phyloP scores from a whole-genome alignment of 2,888 invertebrate genomes.

The Tetrapedia diversipes region DNA sequence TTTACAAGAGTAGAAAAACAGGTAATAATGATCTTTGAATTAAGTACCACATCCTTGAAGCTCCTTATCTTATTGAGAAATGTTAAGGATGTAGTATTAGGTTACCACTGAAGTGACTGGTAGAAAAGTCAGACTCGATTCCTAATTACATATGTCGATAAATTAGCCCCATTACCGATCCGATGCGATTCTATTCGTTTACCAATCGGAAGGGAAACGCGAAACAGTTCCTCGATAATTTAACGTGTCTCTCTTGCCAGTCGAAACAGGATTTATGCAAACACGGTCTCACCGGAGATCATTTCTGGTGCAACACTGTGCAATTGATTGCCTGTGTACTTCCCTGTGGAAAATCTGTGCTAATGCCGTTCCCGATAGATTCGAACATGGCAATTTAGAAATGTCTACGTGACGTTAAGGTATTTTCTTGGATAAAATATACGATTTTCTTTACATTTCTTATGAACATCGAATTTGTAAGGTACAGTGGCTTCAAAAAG shows the following conservation, averaged over 20 bases:
- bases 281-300: slow-evolving; percentile 19
- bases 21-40: no score
- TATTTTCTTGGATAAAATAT: no score
- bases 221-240: slow-evolving; percentile 25
- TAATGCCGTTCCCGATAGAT: slow-evolving; percentile 7
- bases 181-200: not conserved
- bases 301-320: slow-evolving; percentile 27
- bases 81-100: no score
- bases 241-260: not conserved
- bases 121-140: no score
- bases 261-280: slow-evolving; percentile 29
- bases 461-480: no score
- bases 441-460: no score
- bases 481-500: no score
- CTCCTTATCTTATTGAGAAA: no score
- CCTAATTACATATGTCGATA: not conserved
- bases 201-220: not conserved
- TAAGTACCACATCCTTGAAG: no score
- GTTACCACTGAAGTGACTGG: no score
- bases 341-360: slow-evolving; percentile 18
- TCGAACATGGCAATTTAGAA: slow-evolving; percentile 18
- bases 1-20: no score
- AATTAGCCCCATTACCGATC: not conserved
- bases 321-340: slow-evolving; percentile 34
- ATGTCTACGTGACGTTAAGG: slow-evolving; percentile 14